These are phyloP conservation scores for Rhineura floridana DNA, from an alignment of 2,113 vertebrate genomes.

Conservation along the genomic window DNA sequence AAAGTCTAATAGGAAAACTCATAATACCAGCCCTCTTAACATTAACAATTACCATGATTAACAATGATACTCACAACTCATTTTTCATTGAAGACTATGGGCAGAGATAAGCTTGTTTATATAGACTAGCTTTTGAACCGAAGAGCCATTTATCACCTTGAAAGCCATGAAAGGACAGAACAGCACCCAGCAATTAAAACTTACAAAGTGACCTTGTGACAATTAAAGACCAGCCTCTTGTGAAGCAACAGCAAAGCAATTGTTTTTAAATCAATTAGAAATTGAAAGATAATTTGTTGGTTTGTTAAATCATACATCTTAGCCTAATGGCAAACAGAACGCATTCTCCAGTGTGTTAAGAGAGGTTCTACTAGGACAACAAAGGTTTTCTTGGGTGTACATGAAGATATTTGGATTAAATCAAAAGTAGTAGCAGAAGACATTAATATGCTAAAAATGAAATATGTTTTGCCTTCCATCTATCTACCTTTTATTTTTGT, in stretches of 20 bases:
- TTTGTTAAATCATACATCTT: conserved; percentile 68
- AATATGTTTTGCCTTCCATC: conserved; percentile 42
- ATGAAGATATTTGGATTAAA: neutral
- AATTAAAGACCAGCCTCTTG: conserved; percentile 72
- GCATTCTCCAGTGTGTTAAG: neutral
- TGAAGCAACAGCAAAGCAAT: conserved; percentile 55
- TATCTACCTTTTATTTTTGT: neutral
- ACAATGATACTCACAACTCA: conserved; percentile 89
- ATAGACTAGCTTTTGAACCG: conserved; percentile 78
- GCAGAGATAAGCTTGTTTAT: conserved; percentile 91
- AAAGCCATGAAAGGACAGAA: conserved; percentile 77
- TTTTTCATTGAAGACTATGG: conserved; percentile 89
- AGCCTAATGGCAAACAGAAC: conserved; percentile 15
- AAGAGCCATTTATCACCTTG: conserved; percentile 80
- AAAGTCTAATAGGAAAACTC: conserved; percentile 86
- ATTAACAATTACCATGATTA: conserved; percentile 92
- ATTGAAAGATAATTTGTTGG: conserved; percentile 64
- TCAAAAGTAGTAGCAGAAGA: conserved; percentile 30
- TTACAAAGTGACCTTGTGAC: conserved; percentile 88
- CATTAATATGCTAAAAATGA: neutral
- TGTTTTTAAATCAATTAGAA: conserved; percentile 68
- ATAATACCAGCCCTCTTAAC: conserved; percentile 86
- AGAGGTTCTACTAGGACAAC: neutral
- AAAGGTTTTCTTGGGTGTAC: neutral
- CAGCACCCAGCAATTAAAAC: conserved; percentile 89